Percentiles rank a stretch among this genome's conserved stretches.
Evolutionary conservation across 53 echinoderm and acorn worm species (phyloP).

Genomic region (Crossaster papposus): DNA sequence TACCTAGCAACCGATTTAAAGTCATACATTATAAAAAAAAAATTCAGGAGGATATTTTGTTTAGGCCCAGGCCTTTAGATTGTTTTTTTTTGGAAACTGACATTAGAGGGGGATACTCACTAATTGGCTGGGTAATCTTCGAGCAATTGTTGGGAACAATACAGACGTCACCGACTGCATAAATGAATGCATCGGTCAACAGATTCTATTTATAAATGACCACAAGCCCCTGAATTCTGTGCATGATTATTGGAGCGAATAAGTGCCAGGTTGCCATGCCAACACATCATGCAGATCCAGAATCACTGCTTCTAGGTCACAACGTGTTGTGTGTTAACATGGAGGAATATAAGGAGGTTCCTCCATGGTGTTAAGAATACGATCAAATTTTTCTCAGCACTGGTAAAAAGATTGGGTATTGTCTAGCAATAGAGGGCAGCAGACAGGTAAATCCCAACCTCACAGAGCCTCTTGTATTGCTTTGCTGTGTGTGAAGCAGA

Average conservation of each 20-base stretch:
- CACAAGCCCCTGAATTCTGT: background rate
- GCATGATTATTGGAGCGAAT: background rate
- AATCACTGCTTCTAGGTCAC: background rate
- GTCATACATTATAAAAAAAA: background rate
- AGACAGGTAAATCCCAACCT: background rate
- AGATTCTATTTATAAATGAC: background rate
- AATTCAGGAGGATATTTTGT: background rate
- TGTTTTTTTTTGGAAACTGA: background rate
- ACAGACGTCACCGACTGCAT: too few species aligned
- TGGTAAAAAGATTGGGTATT: background rate
- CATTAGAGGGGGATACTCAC: background rate
- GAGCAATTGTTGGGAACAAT: too few species aligned
- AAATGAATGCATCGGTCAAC: too few species aligned
- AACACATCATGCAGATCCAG: background rate
- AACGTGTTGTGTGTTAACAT: background rate
- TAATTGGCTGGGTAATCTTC: too few species aligned
- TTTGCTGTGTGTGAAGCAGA: background rate
- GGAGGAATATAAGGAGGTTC: too few species aligned
- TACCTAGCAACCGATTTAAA: background rate
- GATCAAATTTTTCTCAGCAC: background rate
- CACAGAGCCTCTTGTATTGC: background rate
- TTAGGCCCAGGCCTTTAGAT: background rate
- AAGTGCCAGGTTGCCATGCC: background rate
- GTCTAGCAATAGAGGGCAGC: conserved; percentile 7
- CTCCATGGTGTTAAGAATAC: background rate